Percentiles rank a stretch among this genome's conserved stretches.
phyloP scores from a whole-genome alignment of 2,113 vertebrate species.

The Oreochromis spilurus region DNA sequence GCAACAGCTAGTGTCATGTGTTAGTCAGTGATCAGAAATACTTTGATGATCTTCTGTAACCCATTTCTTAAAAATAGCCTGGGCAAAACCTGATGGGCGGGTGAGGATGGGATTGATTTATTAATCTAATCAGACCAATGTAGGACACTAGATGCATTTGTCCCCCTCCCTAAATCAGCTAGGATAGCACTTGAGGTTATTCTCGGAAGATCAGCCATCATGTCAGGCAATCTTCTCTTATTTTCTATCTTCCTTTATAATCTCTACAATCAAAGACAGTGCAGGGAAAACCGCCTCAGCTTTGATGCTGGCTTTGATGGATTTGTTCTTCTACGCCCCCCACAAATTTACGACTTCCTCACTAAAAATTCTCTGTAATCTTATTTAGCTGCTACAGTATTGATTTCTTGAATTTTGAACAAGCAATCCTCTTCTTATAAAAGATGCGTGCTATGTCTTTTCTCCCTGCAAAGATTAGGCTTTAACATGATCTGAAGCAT shows the following conservation, averaged over 20 bases:
- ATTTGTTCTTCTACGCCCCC: constrained; percentile 14
- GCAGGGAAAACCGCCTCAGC: constrained; percentile 41
- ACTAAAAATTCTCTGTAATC: constrained; percentile 21
- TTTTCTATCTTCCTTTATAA: constrained; percentile 65
- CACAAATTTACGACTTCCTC: constrained; percentile 12
- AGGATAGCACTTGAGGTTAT: constrained; percentile 65
- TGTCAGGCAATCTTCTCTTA: constrained; percentile 59
- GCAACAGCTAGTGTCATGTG: background rate
- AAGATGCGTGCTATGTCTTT: background rate
- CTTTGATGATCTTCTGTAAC: constrained; percentile 60
- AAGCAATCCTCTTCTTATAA: constrained; percentile 9
- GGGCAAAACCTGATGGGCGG: constrained; percentile 36
- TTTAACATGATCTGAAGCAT: constrained; percentile 9
- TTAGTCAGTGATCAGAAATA: constrained; percentile 40
- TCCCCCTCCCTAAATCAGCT: constrained; percentile 53
- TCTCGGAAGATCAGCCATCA: constrained; percentile 57
- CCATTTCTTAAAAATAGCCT: constrained; percentile 72
- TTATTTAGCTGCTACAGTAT: constrained; percentile 48
- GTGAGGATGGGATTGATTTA: constrained; percentile 67
- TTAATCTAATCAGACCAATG: constrained; percentile 73
- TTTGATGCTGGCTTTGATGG: constrained; percentile 49
- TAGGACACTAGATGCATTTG: constrained; percentile 63
- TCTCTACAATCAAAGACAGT: constrained; percentile 59
- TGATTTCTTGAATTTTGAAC: constrained; percentile 58
- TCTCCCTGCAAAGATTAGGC: background rate